Percentiles rank a stretch among this genome's conserved stretches.
These are phyloP conservation scores for Radopholus similis DNA, from an alignment of 1,140 invertebrate species.

Conservation along the genomic window DNA sequence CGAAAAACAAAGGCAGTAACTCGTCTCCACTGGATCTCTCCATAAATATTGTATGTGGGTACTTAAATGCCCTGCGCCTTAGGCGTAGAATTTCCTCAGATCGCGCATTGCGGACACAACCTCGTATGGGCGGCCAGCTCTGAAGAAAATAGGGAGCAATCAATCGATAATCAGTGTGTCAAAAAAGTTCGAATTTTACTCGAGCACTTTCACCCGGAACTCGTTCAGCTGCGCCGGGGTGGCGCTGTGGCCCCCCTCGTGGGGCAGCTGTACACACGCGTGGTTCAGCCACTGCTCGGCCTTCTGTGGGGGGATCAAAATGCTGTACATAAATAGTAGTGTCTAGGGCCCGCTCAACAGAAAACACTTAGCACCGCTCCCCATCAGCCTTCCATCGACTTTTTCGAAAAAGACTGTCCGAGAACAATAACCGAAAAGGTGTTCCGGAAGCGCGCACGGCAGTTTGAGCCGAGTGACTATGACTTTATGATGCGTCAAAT, in stretches of 20 bases:
- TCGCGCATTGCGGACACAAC: conserved; percentile 8
- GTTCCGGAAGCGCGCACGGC: too few species aligned
- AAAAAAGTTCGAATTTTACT: conserved; percentile 13
- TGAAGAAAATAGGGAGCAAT: not conserved
- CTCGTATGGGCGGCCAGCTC: not conserved
- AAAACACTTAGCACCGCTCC: too few species aligned
- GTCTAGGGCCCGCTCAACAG: too few species aligned
- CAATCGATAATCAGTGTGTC: not conserved
- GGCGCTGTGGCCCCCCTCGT: conserved; percentile 39
- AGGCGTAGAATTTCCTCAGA: conserved; percentile 14
- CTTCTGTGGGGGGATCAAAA: conserved; percentile 23
- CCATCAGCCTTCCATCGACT: not conserved
- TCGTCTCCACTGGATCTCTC: too few species aligned
- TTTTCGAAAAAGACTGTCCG: too few species aligned
- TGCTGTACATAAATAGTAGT: not conserved
- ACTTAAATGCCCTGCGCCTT: too few species aligned
- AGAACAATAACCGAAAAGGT: too few species aligned
- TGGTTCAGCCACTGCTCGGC: conserved; percentile 29
- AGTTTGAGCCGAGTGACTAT: too few species aligned
- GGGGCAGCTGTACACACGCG: conserved; percentile 25
- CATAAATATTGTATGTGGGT: too few species aligned
- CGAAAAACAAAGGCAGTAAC: too few species aligned
- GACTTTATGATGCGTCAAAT: too few species aligned
- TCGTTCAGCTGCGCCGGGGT: conserved; percentile 28
- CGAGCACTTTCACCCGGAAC: conserved; percentile 22